Percentiles rank a stretch among this genome's conserved stretches.
phyloP scores from a whole-genome alignment of 2,888 invertebrate species.

The Zele albiditarsus region DNA sequence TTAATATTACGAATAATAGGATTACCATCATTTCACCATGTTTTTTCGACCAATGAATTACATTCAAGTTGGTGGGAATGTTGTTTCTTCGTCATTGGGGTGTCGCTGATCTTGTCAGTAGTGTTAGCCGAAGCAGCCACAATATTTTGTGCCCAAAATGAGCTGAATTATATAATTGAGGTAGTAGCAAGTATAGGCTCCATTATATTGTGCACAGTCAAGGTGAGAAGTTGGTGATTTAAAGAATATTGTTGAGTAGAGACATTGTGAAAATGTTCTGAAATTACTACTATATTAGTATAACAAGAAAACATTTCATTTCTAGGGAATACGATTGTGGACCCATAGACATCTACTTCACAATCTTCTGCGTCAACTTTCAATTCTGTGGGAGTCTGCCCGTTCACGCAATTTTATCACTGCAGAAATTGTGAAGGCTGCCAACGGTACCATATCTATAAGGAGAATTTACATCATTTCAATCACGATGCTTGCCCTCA shows the following conservation, averaged over 20 bases:
- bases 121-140: not conserved
- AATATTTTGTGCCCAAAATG: not conserved
- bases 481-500: not conserved
- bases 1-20: not conserved
- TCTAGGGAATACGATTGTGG: slow-evolving; percentile 9
- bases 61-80: slow-evolving; percentile 4
- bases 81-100: not conserved
- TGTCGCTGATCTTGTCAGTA: not conserved
- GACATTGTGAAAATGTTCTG: no score
- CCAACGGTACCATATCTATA: not conserved
- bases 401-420: not conserved
- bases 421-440: not conserved
- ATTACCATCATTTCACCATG: not conserved
- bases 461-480: not conserved
- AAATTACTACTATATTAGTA: not conserved
- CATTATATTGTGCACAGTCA: not conserved
- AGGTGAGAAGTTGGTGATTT: not conserved
- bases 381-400: not conserved
- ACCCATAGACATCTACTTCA: slow-evolving; percentile 3
- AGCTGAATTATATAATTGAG: not conserved
- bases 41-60: not conserved
- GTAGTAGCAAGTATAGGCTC: not conserved
- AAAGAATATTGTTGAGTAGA: not conserved
- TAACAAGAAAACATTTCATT: not conserved
- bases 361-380: not conserved